A percentile compares a stretch with the other conserved stretches of the same genome.
Conservation (phyloP, 2,113 vertebrate species). For the Brachypodius melanocephalos region DNA sequence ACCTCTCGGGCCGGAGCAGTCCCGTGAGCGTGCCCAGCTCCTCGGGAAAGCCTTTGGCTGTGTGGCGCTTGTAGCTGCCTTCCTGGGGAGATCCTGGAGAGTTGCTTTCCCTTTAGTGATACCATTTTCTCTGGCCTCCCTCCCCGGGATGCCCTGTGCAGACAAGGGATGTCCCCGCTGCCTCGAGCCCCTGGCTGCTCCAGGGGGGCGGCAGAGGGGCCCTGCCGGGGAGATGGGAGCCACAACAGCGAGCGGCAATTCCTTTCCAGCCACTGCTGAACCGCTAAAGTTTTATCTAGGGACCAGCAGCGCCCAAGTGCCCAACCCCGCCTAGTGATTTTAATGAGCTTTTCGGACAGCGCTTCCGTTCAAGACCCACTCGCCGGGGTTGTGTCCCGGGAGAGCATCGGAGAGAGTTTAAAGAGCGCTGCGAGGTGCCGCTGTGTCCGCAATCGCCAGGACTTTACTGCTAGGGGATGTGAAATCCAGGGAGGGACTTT, state of each 20-base stretch:
- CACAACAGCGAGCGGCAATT: rapidly evolving
- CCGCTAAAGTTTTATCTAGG: background rate
- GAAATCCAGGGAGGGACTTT: background rate
- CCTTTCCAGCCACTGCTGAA: background rate
- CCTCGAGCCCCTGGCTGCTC: background rate
- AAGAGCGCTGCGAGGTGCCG: background rate
- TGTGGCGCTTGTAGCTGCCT: background rate
- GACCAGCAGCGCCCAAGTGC: background rate
- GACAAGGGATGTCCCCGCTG: background rate
- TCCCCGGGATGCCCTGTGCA: background rate
- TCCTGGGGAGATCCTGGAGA: background rate
- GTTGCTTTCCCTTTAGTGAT: background rate
- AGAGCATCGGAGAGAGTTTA: rapidly evolving
- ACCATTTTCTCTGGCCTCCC: too few species aligned
- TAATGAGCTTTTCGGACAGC: background rate
- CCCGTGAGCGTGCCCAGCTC: rapidly evolving
- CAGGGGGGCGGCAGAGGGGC: background rate
- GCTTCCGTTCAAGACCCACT: rapidly evolving
- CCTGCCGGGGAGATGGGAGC: background rate
- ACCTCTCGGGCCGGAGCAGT: background rate
- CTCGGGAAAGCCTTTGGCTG: background rate
- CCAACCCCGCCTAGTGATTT: background rate
- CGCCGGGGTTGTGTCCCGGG: rapidly evolving
- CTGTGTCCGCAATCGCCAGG: background rate
- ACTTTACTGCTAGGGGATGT: background rate